phyloP scores from a whole-genome alignment of 2,888 invertebrate species.

The Unio delphinus region DNA sequence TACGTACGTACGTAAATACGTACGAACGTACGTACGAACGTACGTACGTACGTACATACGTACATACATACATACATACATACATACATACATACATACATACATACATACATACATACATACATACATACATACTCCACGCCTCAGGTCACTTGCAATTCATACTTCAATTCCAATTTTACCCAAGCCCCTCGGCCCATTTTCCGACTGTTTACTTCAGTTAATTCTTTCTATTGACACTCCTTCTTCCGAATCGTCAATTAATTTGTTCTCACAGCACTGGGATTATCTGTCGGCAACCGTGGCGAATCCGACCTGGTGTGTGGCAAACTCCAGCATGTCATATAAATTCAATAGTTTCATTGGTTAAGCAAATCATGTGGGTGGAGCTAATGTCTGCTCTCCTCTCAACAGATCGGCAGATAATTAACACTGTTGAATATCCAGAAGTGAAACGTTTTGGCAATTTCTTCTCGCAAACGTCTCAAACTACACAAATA shows the following conservation, averaged over 20 bases:
- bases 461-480: constrained; percentile 1
- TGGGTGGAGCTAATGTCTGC: constrained; percentile 37
- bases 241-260: constrained; percentile 36
- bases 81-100: no score
- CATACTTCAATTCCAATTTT: constrained; percentile 26
- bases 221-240: constrained; percentile 41
- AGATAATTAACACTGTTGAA: constrained; percentile 21
- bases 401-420: constrained; percentile 19
- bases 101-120: no score
- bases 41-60: no score
- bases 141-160: constrained; percentile 37
- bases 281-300: constrained; percentile 24
- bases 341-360: constrained; percentile 2
- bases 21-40: background rate
- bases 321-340: constrained; percentile 24
- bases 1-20: constrained; percentile 1
- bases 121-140: no score
- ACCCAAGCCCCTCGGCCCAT: constrained; percentile 26
- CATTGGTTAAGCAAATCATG: constrained; percentile 24
- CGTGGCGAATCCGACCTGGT: constrained; percentile 12
- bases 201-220: constrained; percentile 31
- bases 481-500: background rate
- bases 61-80: no score
- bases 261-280: constrained; percentile 48
- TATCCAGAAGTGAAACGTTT: constrained; percentile 5